These are phyloP conservation scores for Sclerurus mexicanus DNA, from an alignment of 2,113 vertebrate species.

Conservation along the genomic window DNA sequence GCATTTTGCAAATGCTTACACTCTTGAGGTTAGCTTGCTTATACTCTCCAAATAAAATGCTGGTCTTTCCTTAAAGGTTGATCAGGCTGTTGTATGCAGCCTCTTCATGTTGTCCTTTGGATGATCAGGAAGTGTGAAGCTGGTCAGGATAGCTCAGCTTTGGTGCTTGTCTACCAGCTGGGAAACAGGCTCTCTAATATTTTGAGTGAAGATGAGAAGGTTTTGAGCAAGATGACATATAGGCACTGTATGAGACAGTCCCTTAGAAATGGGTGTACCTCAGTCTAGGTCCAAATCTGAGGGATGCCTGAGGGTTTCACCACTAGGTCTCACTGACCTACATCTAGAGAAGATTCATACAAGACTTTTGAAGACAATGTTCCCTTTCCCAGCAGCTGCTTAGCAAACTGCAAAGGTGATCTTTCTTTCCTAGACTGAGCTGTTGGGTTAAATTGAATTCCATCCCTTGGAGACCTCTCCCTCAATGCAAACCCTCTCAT, in stretches of 20 bases:
- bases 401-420: background rate
- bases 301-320: background rate
- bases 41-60: background rate
- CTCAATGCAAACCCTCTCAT: background rate
- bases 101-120: background rate
- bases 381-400: background rate
- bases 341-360: background rate
- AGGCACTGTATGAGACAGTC: background rate
- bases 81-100: background rate
- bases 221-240: background rate
- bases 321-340: background rate
- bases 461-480: background rate
- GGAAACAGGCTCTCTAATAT: background rate
- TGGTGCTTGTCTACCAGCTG: background rate
- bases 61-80: background rate
- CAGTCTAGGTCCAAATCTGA: background rate
- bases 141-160: background rate
- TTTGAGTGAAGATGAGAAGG: background rate
- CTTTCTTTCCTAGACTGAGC: background rate
- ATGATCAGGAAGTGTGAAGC: background rate
- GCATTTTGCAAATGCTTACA: background rate
- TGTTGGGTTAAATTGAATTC: conserved; percentile 9
- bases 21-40: background rate
- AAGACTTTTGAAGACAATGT: background rate
- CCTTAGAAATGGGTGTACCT: background rate